Evolutionary conservation across 2,797 vertebrate genomes (phyloP).

Genomic region (Eulemur coronatus): DNA sequence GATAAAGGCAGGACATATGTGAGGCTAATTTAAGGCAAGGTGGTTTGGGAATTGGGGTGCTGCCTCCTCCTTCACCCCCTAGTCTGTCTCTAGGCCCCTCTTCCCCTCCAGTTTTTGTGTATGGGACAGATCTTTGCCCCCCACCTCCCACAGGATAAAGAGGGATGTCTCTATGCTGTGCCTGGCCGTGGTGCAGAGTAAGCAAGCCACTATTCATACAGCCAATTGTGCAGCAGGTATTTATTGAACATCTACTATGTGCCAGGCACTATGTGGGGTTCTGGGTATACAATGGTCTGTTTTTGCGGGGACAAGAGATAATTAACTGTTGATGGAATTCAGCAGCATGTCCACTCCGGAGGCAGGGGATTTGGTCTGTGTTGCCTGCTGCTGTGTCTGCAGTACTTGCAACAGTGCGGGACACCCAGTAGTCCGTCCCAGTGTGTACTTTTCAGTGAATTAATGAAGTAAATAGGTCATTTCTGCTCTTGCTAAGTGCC

Average conservation of each 20-base stretch:
- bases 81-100: background rate
- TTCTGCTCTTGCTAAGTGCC: background rate
- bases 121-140: background rate
- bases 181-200: background rate
- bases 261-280: background rate
- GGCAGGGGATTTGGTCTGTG: background rate
- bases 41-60: background rate
- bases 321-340: background rate
- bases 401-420: background rate
- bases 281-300: background rate
- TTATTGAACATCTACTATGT: background rate
- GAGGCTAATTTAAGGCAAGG: conserved; percentile 73
- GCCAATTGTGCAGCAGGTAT: background rate
- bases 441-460: background rate
- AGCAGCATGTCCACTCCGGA: fast-evolving
- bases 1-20: conserved; percentile 40
- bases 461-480: background rate
- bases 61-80: background rate
- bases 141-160: background rate
- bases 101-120: background rate
- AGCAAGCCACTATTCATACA: background rate
- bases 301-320: background rate
- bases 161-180: background rate
- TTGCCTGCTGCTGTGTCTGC: background rate
- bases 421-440: background rate